Base-by-base conservation (phyloP, 92 coral and sea anemone genomes). In the Meandrina meandrites region DNA sequence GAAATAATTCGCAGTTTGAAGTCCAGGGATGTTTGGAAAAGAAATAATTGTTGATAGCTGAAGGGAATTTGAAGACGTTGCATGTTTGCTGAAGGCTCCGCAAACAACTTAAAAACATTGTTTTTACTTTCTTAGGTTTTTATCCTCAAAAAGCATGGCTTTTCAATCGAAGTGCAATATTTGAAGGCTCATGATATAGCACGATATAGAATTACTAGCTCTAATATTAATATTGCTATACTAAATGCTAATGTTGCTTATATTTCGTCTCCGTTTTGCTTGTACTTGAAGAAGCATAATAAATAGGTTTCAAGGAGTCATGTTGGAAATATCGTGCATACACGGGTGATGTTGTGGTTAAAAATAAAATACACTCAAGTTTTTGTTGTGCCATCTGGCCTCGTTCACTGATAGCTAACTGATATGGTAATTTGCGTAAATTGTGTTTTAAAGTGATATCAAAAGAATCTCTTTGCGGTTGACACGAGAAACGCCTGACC, bases 11-110 rank as follows among this genome's bases (percentile, higher is more conserved):
- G 22, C 40, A 66, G 28, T 17, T 71, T 37, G 57, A 36, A 74
- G 87, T 84, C 79, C 72, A n/a, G 47, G 69, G 70, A 75, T 84
- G 51, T 22, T 83, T 84, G 40, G 10, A 36, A n/a, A 35, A 75
- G 40, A 56, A 73, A 53, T 36, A 28, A 34, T 74, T 48, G 66
- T 36, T 48, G 36, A 84, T 35, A 84, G 22, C 31, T 17, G 40
- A 60, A 31, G 27, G 60, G 24, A 13, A 69, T 51, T 37, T 62
- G 22, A 48, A 67, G 45, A 24, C 18, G 8, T 31, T 35, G 12
- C 66, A 2, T 73, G 50, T 73, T 40, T 19, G 78, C 78, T 5
- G 18, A 36, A 8, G 76, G 2, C 24, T 51, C 47, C 34, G 48
- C 36, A 82, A 69, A 70, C 86, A 82, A 21, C 54, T 81, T 35